Base-by-base conservation (phyloP, 2,797 vertebrate genomes). In the Melanotaenia parkinsoni region DNA sequence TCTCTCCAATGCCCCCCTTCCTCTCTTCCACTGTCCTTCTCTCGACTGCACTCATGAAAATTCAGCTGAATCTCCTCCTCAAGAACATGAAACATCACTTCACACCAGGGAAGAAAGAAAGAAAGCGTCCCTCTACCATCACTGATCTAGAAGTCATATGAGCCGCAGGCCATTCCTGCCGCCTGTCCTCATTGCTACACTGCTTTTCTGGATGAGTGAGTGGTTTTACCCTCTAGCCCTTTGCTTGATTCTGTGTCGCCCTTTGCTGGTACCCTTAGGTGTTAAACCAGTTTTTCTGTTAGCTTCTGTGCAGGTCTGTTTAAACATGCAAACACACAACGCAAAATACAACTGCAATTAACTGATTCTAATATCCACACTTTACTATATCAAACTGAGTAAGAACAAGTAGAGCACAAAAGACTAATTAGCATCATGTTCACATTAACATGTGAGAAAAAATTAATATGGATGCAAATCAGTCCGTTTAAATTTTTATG, bases 11-110 rank as follows among this genome's bases (percentile, higher is more conserved):
- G 40, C 54, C 75, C 72, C 59, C 61, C 66, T 14, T 70, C 67
- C 60, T 83, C 61, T 35, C 65, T 53, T 70, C 56, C 38, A 38
- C 76, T 70, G 51, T 76, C 75, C 35, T 72, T 60, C 71, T 76
- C 61, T 67, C 60, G 74, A 77, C 76, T 74, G 60, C 40, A 53
- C 33, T 72, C 35, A 35, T 72, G 53, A 45, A 70, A 67, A 84
- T 75, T 78, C 58, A 62, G 71, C 59, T 62, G 57, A 43, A 37
- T 33, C n/a, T 10, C 28, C n/a, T 71, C 62, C 58, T 60, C 20
- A 9, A 68, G 56, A 80, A 86, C 83, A 87, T 24, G 24, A 82
- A 88, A 86, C 77, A 74, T 74, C 66, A 74, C 80, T 82, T 87
- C 71, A 64, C 47, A 76, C 35, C 33, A 54, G 45, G 18, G 61